Evolutionary conservation across 2,113 vertebrate species (phyloP).

Genomic region (Harpagus bidentatus): DNA sequence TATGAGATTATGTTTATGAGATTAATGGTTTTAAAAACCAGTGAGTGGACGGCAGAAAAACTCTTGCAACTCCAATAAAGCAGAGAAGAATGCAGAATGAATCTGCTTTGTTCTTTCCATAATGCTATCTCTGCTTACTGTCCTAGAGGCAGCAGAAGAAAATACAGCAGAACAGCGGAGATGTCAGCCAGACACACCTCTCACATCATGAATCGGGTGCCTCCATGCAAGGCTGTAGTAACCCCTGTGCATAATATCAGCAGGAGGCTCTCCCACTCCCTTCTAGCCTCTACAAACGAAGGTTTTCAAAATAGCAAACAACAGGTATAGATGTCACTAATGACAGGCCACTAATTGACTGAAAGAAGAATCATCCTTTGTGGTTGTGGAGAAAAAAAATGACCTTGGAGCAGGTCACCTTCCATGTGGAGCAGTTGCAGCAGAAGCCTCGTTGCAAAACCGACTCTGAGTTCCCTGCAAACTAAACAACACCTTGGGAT

Average conservation of each 20-base stretch:
- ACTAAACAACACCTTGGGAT: neutral
- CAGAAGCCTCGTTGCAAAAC: neutral
- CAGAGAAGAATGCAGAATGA: neutral
- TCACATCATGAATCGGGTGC: neutral
- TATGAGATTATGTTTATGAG: neutral
- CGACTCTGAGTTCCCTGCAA: neutral
- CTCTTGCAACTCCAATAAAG: neutral
- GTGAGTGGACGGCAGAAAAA: neutral
- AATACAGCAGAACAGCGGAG: neutral
- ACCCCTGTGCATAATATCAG: neutral
- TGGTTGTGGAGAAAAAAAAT: neutral
- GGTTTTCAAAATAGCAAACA: neutral
- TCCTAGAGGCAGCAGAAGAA: neutral
- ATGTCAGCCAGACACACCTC: neutral
- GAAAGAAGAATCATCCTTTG: neutral
- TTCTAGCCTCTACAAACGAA: neutral
- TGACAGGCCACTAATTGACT: neutral
- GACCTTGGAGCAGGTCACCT: neutral
- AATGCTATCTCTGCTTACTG: neutral
- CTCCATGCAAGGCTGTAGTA: neutral
- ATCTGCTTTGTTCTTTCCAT: neutral
- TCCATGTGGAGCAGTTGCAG: neutral
- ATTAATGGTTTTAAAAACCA: neutral
- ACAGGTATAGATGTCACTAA: neutral
- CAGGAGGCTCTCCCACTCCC: neutral